Conservation (phyloP, 2,797 vertebrate species). For the Agapornis canus region DNA sequence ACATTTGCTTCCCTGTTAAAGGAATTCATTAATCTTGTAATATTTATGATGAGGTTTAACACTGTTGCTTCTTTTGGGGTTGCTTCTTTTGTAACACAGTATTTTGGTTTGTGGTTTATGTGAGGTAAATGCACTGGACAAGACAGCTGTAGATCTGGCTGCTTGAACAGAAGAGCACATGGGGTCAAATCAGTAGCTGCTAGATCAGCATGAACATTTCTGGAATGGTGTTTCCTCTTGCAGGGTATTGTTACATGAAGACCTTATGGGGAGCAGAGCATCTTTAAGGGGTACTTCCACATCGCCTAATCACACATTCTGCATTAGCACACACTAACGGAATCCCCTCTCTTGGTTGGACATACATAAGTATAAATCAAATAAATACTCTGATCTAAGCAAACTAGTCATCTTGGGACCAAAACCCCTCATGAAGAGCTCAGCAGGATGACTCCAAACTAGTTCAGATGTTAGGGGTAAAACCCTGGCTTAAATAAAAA, state of each 20-base stretch:
- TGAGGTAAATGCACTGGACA: neutral
- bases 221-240: neutral
- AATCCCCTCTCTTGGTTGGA: neutral
- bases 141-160: neutral
- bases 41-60: neutral
- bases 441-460: neutral
- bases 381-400: neutral
- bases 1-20: neutral
- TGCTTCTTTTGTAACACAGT: neutral
- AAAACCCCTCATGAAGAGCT: neutral
- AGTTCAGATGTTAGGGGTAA: neutral
- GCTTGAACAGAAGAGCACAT: neutral
- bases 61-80: neutral
- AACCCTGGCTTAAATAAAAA: neutral
- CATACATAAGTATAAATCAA: neutral
- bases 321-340: neutral
- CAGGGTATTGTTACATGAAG: fast-evolving
- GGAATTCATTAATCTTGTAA: neutral
- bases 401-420: neutral
- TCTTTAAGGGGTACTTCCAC: neutral
- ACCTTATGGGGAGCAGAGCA: neutral
- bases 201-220: neutral
- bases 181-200: neutral
- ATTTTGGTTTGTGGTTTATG: neutral
- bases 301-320: neutral